Evolutionary conservation across 2,113 vertebrate genomes (phyloP), one percentile per base, ranked within the genome.

Genomic region (Tichodroma muraria): DNA sequence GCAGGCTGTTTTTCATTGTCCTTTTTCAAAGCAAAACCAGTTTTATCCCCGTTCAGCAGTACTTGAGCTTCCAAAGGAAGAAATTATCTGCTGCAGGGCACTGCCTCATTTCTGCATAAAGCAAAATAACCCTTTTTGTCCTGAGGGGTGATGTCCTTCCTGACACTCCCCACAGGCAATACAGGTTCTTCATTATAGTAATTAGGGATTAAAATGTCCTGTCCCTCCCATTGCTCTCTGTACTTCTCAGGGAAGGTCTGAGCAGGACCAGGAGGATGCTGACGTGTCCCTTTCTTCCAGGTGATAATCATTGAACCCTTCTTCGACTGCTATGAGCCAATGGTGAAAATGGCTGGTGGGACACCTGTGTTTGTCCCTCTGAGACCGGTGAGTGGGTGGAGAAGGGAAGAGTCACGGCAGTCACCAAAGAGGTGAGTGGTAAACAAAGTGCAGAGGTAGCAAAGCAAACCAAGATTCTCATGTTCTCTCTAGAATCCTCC

Each of bases 221-320:
- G 37, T 65, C 49, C 18, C 20, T 66, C 37, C 31, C 22, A 15
- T 49, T 56, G 54, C 63, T 50, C 31, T 78, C 40, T 20, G n/a
- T 52, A 57, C 6, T 40, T 10, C 2, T n/a, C 45, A 69, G 79
- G 60, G 65, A 64, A 64, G 54, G 14, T 40, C 64, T 78, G 54
- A 54, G 37, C 53, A 75, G 42, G 24, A 53, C 27, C 68, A 57
- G 31, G 66, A 90, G 18, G 15, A 8, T 38, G 22, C 30, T 83
- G 54, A 80, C 33, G 12, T 38, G 21, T 80, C 69, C 22, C 53
- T 65, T 57, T 88, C 25, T 95, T 90, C 68, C 92, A 99, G 99
- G 99, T 99, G 65, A 99, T 99, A 93, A 98, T 99, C 87, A 97
- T 99, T 5, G 99, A 99, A 73, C 99, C 99, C 3, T 99, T 98